These are phyloP conservation scores for Drosophila kanekoi DNA, from an alignment of 2,888 invertebrate species.

Conservation along the genomic window DNA sequence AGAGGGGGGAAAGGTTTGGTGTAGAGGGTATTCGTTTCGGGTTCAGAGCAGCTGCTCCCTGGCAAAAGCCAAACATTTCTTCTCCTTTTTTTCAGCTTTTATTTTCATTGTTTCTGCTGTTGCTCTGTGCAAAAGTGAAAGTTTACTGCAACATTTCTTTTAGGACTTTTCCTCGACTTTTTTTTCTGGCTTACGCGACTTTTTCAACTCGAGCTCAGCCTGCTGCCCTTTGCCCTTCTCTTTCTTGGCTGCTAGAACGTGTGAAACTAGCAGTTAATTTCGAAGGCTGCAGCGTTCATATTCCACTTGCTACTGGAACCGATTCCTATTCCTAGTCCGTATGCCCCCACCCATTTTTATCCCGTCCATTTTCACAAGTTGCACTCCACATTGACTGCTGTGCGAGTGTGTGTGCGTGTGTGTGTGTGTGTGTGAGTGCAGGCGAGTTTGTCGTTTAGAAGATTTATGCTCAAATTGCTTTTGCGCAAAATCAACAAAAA, in stretches of 20 bases:
- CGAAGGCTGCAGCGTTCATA: constrained; percentile 58
- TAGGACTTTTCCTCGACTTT: constrained; percentile 21
- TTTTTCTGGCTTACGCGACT: constrained; percentile 26
- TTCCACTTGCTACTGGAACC: constrained; percentile 33
- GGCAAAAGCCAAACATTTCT: constrained; percentile 53
- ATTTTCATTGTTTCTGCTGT: constrained; percentile 47
- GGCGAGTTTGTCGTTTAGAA: constrained; percentile 73
- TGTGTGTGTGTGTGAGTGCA: constrained; percentile 35
- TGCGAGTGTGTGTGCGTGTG: constrained; percentile 3
- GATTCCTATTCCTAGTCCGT: constrained; percentile 44
- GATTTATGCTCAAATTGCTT: constrained; percentile 79
- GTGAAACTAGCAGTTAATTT: constrained; percentile 77
- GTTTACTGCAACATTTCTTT: constrained; percentile 77
- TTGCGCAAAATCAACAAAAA: constrained; percentile 73
- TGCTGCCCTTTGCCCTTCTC: constrained; percentile 25
- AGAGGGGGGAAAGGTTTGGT: background rate
- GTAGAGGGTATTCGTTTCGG: constrained; percentile 31
- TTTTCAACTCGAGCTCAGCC: constrained; percentile 26
- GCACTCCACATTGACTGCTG: constrained; percentile 30
- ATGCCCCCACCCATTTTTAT: constrained; percentile 49
- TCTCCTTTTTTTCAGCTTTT: constrained; percentile 26
- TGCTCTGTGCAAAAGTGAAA: constrained; percentile 67
- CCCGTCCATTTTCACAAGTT: constrained; percentile 57
- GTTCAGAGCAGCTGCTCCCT: constrained; percentile 62
- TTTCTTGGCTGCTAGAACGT: constrained; percentile 67